These are phyloP conservation scores for Scylla paramamosain DNA, from an alignment of 1,140 invertebrate genomes.

Conservation along the genomic window DNA sequence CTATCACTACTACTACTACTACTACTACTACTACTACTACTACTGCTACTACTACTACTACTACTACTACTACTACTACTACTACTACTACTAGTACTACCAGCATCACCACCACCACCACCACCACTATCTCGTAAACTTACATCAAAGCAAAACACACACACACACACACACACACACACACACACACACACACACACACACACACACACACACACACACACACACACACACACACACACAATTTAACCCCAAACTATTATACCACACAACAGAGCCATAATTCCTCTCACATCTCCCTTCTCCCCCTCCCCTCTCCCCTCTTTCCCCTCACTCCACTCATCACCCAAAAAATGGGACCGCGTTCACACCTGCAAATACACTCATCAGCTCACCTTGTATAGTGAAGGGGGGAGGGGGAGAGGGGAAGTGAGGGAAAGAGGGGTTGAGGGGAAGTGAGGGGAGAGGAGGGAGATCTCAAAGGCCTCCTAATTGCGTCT, in stretches of 20 bases:
- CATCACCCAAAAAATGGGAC: constrained; percentile 19
- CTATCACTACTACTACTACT: not conserved
- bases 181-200: too few species aligned
- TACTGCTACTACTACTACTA: constrained; percentile 23
- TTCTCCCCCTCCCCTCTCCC: not conserved
- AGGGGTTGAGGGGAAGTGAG: not conserved
- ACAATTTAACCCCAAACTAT: too few species aligned
- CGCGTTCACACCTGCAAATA: too few species aligned
- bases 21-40: constrained; percentile 21
- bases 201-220: too few species aligned
- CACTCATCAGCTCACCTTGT: too few species aligned
- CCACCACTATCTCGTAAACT: not conserved
- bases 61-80: constrained; percentile 23
- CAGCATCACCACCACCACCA: too few species aligned
- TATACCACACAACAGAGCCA: not conserved
- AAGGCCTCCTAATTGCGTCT: constrained; percentile 59
- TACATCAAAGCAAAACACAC: too few species aligned
- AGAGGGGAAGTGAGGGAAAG: not conserved
- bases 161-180: too few species aligned
- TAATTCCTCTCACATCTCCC: not conserved
- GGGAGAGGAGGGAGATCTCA: not conserved
- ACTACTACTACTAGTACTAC: constrained; percentile 9
- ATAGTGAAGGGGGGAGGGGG: constrained; percentile 1
- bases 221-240: too few species aligned
- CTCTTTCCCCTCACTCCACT: too few species aligned